These are phyloP conservation scores for Homarus gammarus DNA, from an alignment of 2,888 invertebrate species.

Conservation along the genomic window DNA sequence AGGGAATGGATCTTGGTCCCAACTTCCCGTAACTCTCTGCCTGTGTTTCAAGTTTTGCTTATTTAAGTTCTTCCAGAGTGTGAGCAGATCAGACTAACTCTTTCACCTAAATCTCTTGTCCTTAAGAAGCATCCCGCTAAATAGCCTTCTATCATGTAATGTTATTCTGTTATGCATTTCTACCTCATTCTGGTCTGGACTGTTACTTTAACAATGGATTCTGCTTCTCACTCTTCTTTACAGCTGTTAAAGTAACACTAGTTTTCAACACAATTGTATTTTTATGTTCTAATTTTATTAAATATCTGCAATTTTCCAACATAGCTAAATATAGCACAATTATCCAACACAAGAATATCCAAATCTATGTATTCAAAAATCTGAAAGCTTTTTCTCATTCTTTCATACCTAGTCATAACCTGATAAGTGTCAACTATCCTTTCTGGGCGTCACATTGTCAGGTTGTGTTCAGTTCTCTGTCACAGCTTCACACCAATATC, in stretches of 20 bases:
- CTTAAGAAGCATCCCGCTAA: constrained; percentile 24
- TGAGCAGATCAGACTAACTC: constrained; percentile 26
- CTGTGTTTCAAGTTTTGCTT: constrained; percentile 41
- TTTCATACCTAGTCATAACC: constrained; percentile 53
- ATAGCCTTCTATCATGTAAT: constrained; percentile 36
- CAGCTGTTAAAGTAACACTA: constrained; percentile 47
- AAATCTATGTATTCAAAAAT: constrained; percentile 49
- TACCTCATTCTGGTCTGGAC: constrained; percentile 39
- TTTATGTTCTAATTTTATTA: constrained; percentile 50
- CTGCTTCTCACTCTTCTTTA: constrained; percentile 44
- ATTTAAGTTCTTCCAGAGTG: constrained; percentile 53
- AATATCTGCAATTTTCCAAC: constrained; percentile 58
- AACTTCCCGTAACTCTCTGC: constrained; percentile 22
- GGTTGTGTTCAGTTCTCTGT: constrained; percentile 50
- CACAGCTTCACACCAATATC: constrained; percentile 38
- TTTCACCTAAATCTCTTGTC: constrained; percentile 7
- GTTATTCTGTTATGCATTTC: constrained; percentile 34
- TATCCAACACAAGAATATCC: constrained; percentile 49
- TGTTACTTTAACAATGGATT: constrained; percentile 53
- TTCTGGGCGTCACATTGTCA: constrained; percentile 52
- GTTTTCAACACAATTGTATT: constrained; percentile 53
- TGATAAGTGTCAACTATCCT: constrained; percentile 56
- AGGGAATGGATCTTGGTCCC: neutral
- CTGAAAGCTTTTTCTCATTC: constrained; percentile 53
- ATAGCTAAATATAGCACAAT: constrained; percentile 53